Evolutionary conservation across 2,113 vertebrate genomes (phyloP).

Genomic region (Saiga tatarica): DNA sequence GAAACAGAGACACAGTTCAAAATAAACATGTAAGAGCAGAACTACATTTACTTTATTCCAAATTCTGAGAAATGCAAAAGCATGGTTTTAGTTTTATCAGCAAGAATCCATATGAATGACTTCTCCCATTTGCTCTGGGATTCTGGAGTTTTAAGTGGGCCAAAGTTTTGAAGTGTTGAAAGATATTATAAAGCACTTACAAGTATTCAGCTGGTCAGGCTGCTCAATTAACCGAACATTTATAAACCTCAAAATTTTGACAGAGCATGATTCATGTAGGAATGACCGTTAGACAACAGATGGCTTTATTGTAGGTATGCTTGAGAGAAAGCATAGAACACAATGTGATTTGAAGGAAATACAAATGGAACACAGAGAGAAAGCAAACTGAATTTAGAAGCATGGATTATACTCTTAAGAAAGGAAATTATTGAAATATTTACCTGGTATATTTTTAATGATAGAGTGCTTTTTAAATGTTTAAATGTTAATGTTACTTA

Average conservation of each 20-base stretch:
- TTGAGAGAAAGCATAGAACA: slow-evolving; percentile 35
- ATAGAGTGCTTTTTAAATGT: neutral
- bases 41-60: neutral
- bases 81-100: slow-evolving; percentile 64
- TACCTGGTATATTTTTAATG: neutral
- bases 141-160: slow-evolving; percentile 50
- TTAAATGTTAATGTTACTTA: neutral
- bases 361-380: neutral
- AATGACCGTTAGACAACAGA: slow-evolving; percentile 68
- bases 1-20: slow-evolving; percentile 14
- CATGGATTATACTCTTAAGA: neutral
- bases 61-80: slow-evolving; percentile 49
- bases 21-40: slow-evolving; percentile 48
- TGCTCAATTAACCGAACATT: slow-evolving; percentile 60
- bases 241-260: slow-evolving; percentile 70
- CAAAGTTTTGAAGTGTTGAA: slow-evolving; percentile 54
- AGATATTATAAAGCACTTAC: slow-evolving; percentile 71
- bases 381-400: neutral
- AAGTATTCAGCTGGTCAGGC: slow-evolving; percentile 46
- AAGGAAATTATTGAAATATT: slow-evolving; percentile 16
- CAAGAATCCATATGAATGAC: slow-evolving; percentile 55
- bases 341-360: slow-evolving; percentile 21
- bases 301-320: slow-evolving; percentile 63
- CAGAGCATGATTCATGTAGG: slow-evolving; percentile 58
- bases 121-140: slow-evolving; percentile 55